Evolutionary conservation across 64 coral and sea anemone genomes (phyloP), one percentile per base, ranked within the genome.

Genomic region (Montipora efflorescens): DNA sequence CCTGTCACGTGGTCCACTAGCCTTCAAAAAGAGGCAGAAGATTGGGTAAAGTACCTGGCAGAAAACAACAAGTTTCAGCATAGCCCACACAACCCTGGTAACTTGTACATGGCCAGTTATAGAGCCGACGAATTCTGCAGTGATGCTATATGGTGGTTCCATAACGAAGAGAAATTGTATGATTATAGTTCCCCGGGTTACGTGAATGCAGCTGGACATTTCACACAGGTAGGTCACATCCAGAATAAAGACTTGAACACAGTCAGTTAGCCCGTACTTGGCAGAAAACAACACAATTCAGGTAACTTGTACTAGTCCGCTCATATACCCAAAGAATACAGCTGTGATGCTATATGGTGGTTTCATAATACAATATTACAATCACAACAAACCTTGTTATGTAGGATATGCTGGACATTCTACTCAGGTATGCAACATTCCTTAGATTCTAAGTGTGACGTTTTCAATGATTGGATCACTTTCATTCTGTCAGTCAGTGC

Each of bases 1-100:
- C 2, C 36, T 10, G 82, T 85, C 8, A 70, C 64, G 8, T 85
- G 82, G 82, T 85, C 82, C 19, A 70, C 0, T 7, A 49, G 1
- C 5, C 82, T 85, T 49, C 43, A 85, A 85, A 85, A 70, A 36
- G 82, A 85, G 62, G 82, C 82, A 4, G 15, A 85, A 45, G 82
- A 47, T 1, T 85, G 82, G 82, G 61, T 49, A 12, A 70, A 69
- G 11, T 23, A 85, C 10, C 18, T 85, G 15, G 64, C 61, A 85
- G 18, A 48, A 47, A 85, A 70, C 82, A 48, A 69, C 25, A 83
- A 47, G 64, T 70, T 85, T 50, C 0, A 85, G 0, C 82, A 85
- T 18, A 85, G 61, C 15, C 0, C 0, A 14, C 16, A 85, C 23
- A 49, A 85, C 50, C 82, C 82, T 70, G 82, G 82, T 25, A 85